Evolutionary conservation across 2,888 invertebrate genomes (phyloP).

Genomic region (Ochlodes sylvanus): DNA sequence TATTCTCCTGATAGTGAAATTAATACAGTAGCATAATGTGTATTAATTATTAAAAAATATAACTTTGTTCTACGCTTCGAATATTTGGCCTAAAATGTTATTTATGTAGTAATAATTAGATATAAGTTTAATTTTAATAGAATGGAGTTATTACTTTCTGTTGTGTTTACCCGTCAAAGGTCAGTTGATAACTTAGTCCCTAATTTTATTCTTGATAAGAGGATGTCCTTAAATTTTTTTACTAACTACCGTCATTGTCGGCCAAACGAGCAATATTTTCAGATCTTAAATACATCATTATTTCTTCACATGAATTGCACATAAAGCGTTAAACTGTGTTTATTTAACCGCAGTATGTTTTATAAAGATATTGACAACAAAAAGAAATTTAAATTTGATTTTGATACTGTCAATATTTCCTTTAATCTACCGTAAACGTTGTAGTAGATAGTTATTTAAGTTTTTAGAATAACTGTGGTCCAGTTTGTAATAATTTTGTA

Average conservation of each 20-base stretch:
- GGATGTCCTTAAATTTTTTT: slow-evolving; percentile 45
- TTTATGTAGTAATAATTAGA: slow-evolving; percentile 6
- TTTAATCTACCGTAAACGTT: too few relatives aligned
- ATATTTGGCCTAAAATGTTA: slow-evolving; percentile 26
- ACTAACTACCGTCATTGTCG: slow-evolving; percentile 14
- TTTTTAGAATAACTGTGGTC: slow-evolving; percentile 10
- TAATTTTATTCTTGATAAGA: slow-evolving; percentile 32
- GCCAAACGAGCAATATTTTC: not conserved
- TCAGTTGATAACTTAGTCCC: slow-evolving; percentile 31
- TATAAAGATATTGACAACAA: too few relatives aligned
- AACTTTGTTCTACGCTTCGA: slow-evolving; percentile 15
- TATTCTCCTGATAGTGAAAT: too few relatives aligned
- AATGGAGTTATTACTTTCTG: not conserved
- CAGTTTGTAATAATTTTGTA: slow-evolving; percentile 22
- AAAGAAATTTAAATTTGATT: too few relatives aligned
- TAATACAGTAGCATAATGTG: too few relatives aligned
- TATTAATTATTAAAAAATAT: not conserved
- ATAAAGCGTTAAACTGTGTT: too few relatives aligned
- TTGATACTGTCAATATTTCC: too few relatives aligned
- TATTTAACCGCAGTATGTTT: too few relatives aligned
- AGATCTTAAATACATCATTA: too few relatives aligned
- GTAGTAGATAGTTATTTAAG: not conserved
- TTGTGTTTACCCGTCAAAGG: not conserved
- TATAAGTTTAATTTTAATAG: slow-evolving; percentile 6
- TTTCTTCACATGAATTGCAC: too few relatives aligned